Percentiles rank a stretch among this genome's conserved stretches.
Evolutionary conservation across 1,140 invertebrate genomes (phyloP).

Genomic region (Sipha flava): DNA sequence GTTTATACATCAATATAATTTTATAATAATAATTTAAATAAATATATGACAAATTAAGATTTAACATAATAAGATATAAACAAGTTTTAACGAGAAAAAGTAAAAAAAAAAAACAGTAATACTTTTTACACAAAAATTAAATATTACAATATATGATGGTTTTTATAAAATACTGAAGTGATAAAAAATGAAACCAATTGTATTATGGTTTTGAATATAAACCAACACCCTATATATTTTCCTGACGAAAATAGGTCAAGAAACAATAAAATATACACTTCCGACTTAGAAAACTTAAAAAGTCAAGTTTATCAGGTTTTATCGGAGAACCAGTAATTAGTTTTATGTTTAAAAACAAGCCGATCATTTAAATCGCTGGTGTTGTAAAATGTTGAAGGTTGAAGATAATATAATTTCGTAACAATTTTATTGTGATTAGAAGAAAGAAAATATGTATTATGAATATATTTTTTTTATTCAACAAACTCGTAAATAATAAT

Average conservation of each 20-base stretch:
- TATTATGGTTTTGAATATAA: too few relatives aligned
- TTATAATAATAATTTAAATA: too few relatives aligned
- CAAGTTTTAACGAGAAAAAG: too few relatives aligned
- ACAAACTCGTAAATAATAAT: constrained; percentile 17
- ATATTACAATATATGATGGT: too few relatives aligned
- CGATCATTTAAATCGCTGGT: background rate
- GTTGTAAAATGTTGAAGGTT: background rate
- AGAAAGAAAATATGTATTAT: constrained; percentile 12
- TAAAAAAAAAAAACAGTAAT: too few relatives aligned
- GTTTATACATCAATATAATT: too few relatives aligned
- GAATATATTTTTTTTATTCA: background rate
- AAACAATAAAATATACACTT: background rate
- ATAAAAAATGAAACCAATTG: too few relatives aligned
- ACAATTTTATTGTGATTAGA: constrained; percentile 16
- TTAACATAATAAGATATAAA: too few relatives aligned
- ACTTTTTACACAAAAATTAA: too few relatives aligned
- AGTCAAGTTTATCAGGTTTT: background rate
- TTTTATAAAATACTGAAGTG: too few relatives aligned
- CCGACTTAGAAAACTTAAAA: background rate
- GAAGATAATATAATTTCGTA: constrained; percentile 4
- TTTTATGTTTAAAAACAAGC: background rate
- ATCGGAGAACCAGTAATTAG: constrained; percentile 2
- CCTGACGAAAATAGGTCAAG: background rate
- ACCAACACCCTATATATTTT: background rate
- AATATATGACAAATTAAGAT: too few relatives aligned